Percentiles rank a stretch among this genome's conserved stretches.
These are phyloP conservation scores for Eupithecia abbreviata DNA, from an alignment of 2,888 invertebrate species.

Conservation along the genomic window DNA sequence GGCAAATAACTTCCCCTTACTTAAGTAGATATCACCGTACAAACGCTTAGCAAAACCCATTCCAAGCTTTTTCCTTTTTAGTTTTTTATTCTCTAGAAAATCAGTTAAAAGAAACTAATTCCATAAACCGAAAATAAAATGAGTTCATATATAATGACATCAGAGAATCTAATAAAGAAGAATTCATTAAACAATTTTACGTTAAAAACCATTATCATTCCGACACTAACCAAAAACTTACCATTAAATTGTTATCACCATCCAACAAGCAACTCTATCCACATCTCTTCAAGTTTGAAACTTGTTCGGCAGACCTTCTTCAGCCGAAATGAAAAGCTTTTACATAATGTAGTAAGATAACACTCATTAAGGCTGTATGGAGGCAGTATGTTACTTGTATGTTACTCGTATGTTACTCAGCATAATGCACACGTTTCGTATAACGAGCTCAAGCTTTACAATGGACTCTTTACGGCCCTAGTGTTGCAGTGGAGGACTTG, in stretches of 20 bases:
- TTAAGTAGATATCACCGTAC: too few species aligned
- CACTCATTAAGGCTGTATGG: not conserved
- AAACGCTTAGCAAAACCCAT: too few species aligned
- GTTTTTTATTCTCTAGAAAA: too few species aligned
- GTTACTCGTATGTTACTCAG: not conserved
- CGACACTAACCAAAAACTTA: not conserved
- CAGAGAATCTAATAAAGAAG: not conserved
- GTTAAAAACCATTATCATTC: not conserved
- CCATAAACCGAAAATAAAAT: too few species aligned
- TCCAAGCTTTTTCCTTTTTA: too few species aligned
- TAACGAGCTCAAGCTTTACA: slow-evolving; percentile 57
- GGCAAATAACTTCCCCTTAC: too few species aligned
- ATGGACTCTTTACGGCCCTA: slow-evolving; percentile 38
- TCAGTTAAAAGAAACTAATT: too few species aligned
- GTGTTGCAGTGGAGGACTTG: not conserved
- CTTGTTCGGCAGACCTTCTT: not conserved
- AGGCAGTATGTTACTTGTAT: not conserved
- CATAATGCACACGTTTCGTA: slow-evolving; percentile 48
- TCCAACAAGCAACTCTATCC: not conserved
- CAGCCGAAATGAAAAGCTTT: slow-evolving; percentile 4
- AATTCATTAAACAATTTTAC: not conserved
- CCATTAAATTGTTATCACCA: not conserved
- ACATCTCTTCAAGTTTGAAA: not conserved
- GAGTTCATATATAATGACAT: not conserved
- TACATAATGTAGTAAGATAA: slow-evolving; percentile 5